Evolutionary conservation across 1,140 invertebrate species (phyloP).

Genomic region (Drosophila orosa): DNA sequence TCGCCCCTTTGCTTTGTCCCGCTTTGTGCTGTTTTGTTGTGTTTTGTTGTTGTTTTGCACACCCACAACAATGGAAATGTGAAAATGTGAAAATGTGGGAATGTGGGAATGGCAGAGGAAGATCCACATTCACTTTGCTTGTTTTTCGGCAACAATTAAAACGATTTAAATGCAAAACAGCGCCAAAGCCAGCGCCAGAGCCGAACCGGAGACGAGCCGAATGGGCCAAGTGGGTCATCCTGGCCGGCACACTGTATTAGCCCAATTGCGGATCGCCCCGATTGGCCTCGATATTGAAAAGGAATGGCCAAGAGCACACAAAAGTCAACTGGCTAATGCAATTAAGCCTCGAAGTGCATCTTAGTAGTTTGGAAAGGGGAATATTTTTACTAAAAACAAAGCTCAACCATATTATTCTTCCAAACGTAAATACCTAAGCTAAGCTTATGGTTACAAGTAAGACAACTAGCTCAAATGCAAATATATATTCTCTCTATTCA

Average conservation of each 20-base stretch:
- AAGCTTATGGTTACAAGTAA: neutral
- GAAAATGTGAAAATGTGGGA: constrained; percentile 6
- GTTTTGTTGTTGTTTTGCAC: constrained; percentile 4
- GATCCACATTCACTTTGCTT: constrained; percentile 16
- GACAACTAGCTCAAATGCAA: neutral
- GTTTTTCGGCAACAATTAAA: constrained; percentile 59
- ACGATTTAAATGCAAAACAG: constrained; percentile 79
- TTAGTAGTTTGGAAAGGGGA: neutral
- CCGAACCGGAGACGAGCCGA: neutral
- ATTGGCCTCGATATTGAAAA: constrained; percentile 17
- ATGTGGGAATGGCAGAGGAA: neutral
- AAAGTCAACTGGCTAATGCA: constrained; percentile 32
- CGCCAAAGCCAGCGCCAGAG: constrained; percentile 2
- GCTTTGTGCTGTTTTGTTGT: constrained; percentile 1
- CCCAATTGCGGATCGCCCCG: constrained; percentile 34
- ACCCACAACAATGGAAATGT: constrained; percentile 25
- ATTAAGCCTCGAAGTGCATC: constrained; percentile 1
- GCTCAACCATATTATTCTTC: neutral
- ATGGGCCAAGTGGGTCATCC: constrained; percentile 42
- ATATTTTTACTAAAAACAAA: neutral
- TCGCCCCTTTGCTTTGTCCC: constrained; percentile 52
- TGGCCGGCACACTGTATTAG: constrained; percentile 34
- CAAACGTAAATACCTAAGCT: neutral
- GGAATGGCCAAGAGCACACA: constrained; percentile 22
- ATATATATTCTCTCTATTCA: neutral